These are phyloP conservation scores for Cranoglanis bouderius DNA, from an alignment of 2,113 vertebrate genomes.

Conservation along the genomic window DNA sequence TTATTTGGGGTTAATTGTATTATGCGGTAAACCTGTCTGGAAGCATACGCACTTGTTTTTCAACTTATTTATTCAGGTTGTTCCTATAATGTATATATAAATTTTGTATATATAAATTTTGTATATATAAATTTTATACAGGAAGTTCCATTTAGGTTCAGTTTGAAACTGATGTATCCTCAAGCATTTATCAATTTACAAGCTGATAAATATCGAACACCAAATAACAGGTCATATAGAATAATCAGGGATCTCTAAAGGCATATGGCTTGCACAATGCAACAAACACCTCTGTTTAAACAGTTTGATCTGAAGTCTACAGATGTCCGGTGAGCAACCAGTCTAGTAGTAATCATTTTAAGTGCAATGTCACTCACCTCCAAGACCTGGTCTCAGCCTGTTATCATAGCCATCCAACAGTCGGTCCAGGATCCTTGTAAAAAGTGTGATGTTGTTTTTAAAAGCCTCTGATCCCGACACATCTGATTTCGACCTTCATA, in stretches of 20 bases:
- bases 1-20: background rate
- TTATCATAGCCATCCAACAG: constrained; percentile 93
- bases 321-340: background rate
- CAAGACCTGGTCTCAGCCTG: constrained; percentile 82
- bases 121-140: background rate
- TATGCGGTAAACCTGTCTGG: background rate
- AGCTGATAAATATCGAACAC: background rate
- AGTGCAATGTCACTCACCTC: constrained; percentile 59
- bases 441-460: constrained; percentile 90
- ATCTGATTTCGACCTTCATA: constrained; percentile 59
- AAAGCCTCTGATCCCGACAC: constrained; percentile 72
- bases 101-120: no score
- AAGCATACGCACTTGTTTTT: background rate
- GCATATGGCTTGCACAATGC: background rate
- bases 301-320: background rate
- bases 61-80: background rate
- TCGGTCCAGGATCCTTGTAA: constrained; percentile 88
- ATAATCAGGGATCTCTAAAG: background rate
- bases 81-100: background rate
- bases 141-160: background rate
- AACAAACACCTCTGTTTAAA: background rate
- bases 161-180: background rate
- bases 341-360: background rate
- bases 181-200: background rate
- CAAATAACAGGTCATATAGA: background rate